These are phyloP conservation scores for Scaptomyza graminum DNA, from an alignment of 1,140 invertebrate species.

Conservation along the genomic window DNA sequence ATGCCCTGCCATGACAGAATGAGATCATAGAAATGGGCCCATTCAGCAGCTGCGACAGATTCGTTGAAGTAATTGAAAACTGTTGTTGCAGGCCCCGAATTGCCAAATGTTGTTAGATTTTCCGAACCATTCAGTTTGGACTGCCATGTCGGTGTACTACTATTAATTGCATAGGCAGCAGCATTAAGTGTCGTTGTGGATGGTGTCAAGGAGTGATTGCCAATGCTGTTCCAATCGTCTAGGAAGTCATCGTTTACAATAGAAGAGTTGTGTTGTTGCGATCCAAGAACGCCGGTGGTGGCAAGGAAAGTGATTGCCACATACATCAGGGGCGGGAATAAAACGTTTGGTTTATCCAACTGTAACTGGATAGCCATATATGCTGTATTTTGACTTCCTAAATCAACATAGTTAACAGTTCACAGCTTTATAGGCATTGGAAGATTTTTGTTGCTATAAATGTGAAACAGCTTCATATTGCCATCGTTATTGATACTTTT, in stretches of 20 bases:
- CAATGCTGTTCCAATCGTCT: slow-evolving; percentile 41
- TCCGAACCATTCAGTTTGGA: slow-evolving; percentile 42
- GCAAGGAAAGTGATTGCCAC: slow-evolving; percentile 66
- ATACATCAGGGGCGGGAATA: slow-evolving; percentile 70
- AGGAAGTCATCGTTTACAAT: slow-evolving; percentile 63
- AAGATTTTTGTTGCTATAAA: background rate
- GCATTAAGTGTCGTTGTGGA: slow-evolving; percentile 1
- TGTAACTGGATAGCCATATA: slow-evolving; percentile 64
- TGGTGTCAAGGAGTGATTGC: slow-evolving; percentile 42
- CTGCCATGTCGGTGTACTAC: slow-evolving; percentile 16
- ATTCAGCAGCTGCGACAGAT: slow-evolving; percentile 73
- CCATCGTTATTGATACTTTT: slow-evolving; percentile 1
- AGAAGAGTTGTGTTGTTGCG: slow-evolving; percentile 62
- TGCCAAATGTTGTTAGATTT: slow-evolving; percentile 28
- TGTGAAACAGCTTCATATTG: background rate
- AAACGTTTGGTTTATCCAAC: slow-evolving; percentile 55
- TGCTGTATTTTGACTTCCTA: slow-evolving; percentile 20
- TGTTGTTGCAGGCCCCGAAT: slow-evolving; percentile 33
- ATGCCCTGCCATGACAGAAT: slow-evolving; percentile 80
- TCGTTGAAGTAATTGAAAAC: slow-evolving; percentile 71
- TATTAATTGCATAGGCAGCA: background rate
- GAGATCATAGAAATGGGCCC: slow-evolving; percentile 80
- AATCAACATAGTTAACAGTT: slow-evolving; percentile 19
- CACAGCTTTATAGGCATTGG: background rate
- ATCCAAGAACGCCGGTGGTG: slow-evolving; percentile 51